Conservation (phyloP, 2,797 vertebrate species). For the Anableps anableps region DNA sequence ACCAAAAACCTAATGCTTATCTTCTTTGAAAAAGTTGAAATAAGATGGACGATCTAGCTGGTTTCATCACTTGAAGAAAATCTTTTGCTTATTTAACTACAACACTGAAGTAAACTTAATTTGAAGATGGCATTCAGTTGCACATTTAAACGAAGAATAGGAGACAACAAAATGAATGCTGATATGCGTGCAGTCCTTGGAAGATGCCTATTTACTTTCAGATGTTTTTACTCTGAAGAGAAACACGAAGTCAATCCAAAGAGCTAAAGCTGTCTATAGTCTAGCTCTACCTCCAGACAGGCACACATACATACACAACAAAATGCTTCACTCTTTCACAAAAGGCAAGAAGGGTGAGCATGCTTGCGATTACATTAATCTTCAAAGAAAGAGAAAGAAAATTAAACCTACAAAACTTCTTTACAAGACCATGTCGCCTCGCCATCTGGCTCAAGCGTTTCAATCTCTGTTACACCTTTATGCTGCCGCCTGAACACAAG, state of each 20-base stretch:
- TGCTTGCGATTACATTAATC: constrained; percentile 41
- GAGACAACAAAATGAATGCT: constrained; percentile 39
- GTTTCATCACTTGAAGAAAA: not conserved
- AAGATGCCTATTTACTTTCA: constrained; percentile 58
- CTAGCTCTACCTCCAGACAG: constrained; percentile 41
- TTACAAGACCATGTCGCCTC: constrained; percentile 44
- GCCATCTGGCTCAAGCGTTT: constrained; percentile 61
- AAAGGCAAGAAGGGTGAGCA: constrained; percentile 40
- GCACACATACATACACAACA: not conserved
- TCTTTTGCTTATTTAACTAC: constrained; percentile 43
- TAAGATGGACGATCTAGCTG: not conserved
- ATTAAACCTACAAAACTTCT: constrained; percentile 70
- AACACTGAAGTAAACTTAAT: constrained; percentile 32
- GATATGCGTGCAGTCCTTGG: constrained; percentile 35
- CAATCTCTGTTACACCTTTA: constrained; percentile 68
- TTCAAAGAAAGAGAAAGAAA: constrained; percentile 57
- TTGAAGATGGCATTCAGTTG: constrained; percentile 42
- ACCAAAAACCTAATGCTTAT: constrained; percentile 20
- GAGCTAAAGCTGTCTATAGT: constrained; percentile 62
- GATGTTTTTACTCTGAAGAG: constrained; percentile 51
- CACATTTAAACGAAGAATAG: constrained; percentile 44
- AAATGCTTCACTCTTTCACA: constrained; percentile 21
- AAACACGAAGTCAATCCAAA: constrained; percentile 74
- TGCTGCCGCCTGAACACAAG: constrained; percentile 62
- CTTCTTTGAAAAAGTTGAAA: not conserved